Evolutionary conservation across 2,888 invertebrate genomes (phyloP), one percentile per base, ranked within the genome.

Genomic region (Volucella bombylans): DNA sequence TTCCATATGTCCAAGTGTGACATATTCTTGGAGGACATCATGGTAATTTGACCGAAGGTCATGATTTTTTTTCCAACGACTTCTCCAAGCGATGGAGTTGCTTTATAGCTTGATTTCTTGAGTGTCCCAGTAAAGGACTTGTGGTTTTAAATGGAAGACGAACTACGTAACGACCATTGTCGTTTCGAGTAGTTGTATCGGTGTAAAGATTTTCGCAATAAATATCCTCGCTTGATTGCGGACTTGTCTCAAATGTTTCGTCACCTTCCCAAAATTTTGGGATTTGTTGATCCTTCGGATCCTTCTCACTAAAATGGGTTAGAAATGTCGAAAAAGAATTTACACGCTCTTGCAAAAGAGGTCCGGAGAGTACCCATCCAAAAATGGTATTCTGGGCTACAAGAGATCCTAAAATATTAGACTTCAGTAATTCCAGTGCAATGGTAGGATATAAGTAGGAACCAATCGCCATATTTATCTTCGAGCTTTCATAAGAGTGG

Each of bases 21-120:
- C 6, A 41, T 77, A 82, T 57, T 81, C 76, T 15, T 69, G 31
- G 4, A 76, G 50, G 1, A 81, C 76, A 18, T 3, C 71, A 71
- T 52, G 43, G 45, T 11, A 4, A 18, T 4, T 64, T 57, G 10
- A 68, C 12, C 4, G 2, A 45, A 47, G 11, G 23, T 23, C 23
- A 2, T 23, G 23, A 23, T n/a, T 23, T 18, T 31, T 45, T 61
- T 8, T 10, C 2, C 1, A 77, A 47, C 2, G 50, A 43, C 1
- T 1, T 8, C 11, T 76, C 59, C 43, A 43, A 31, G 1, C 61
- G 59, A 15, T 11, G 10, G 12, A 59, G 50, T 43, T 76, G 67
- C 8, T 15, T 55, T 14, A 67, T 8, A 0, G 47, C 67, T 10
- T 15, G 31, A 14, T 65, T 15, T 41, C 76, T 47, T 18, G 72